Base-by-base conservation (phyloP, 2,888 invertebrate species). In the Melanargia galathea region DNA sequence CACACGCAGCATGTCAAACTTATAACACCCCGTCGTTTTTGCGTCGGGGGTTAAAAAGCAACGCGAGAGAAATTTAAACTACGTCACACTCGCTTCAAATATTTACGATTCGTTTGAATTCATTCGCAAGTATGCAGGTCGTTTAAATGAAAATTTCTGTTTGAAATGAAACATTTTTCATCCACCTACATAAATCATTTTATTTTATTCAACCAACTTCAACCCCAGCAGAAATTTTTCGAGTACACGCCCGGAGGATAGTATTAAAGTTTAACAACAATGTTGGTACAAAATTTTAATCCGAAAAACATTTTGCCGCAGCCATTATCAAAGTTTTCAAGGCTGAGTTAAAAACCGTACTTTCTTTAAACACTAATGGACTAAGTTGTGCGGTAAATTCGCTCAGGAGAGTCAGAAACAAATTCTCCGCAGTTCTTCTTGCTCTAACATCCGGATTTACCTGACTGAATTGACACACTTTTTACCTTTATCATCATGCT, bases 341-440 rank as follows among this genome's bases (percentile, higher is more conserved):
- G 63, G 68, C 56, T 66, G 63, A 62, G 54, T 60, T 66, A 64
- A 66, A 66, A 66, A 65, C 35, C 33, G 59, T 62, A 62, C 46
- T 55, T 60, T 64, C 26, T 64, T 54, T 38, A 61, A 69, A 59
- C 63, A 67, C 67, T 71, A 68, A 70, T 70, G 67, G 66, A 62
- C 30, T 60, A 71, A 70, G 64, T 64, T 67, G 56, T 49, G 48
- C 61, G 22, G 59, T 60, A 61, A 63, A 63, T 63, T 57, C 52
- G 63, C 48, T 57, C 20, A 49, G 45, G 45, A 48, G 43, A 55
- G 45, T 16, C 30, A 26, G 40, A 33, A 60, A 60, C 52, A 58
- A 13, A 52, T 43, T 51, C 18, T 33, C 45, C 30, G 56, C 45
- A 45, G 56, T 40, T 11, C 56, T n/a, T n/a, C 56, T 43, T 43